Base-by-base conservation (phyloP, 2,888 invertebrate genomes). In the Drosophila colorata region DNA sequence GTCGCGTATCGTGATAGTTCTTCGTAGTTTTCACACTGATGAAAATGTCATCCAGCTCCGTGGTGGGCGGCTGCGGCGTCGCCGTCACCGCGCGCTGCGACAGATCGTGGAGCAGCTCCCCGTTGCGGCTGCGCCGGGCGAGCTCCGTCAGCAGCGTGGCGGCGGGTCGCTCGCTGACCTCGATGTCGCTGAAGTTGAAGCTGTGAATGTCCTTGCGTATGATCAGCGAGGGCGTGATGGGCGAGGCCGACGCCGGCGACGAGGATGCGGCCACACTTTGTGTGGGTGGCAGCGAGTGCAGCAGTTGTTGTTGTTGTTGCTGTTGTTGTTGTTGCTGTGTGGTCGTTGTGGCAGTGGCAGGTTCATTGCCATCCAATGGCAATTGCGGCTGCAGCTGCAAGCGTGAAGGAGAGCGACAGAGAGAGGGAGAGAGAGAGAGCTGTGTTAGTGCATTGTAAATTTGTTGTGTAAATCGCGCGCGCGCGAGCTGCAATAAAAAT, bases 1-100 rank as follows among this genome's bases (percentile, higher is more conserved):
- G 92, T 87, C 99, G 94, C 53, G 95, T 95, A 78, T 95, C 93
- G 92, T 98, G 98, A 93, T 97, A 98, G 93, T 95, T 95, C 91
- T 95, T 95, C 60, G 98, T 97, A 72, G 98, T 98, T 93, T 99
- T 99, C 59, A 99, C 98, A 93, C 97, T 97, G 92, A 98, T 97
- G 93, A 98, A 98, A 90, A 98, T 94, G 93, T 98, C 98, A 93
- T 96, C 95, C 85, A 97, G 93, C 82, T 94, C 95, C 78, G 96
- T 95, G 75, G 95, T 94, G 69, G 94, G 94, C 65, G 95, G 94
- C 81, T 93, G 92, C 33, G 92, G 92, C 77, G 92, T 92, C 66
- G 92, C 92, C 31, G 92, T 92, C 49, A 92, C 92, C 49, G 92
- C 91, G 35, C 91, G 87, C 66, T 92, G 92, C 52, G 90, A 91